Conservation (phyloP, 2,113 vertebrate species). For the Lepisosteus osseus region DNA sequence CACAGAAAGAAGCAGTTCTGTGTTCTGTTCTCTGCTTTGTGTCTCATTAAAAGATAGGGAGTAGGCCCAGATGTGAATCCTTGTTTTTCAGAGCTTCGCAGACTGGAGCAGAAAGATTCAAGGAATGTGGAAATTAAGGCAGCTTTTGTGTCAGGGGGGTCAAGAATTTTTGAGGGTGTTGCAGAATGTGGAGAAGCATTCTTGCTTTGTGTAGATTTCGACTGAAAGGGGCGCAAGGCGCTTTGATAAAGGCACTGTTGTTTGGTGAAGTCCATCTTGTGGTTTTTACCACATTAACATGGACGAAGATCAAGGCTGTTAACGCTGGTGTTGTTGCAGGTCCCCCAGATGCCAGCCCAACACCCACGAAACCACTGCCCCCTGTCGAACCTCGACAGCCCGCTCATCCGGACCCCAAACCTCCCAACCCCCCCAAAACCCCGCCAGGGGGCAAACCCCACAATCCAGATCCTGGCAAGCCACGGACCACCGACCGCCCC, state of each 20-base stretch:
- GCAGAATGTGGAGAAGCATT: no score
- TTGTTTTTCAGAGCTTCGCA: not conserved
- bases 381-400: constrained; percentile 74
- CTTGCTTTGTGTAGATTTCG: no score
- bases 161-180: no score
- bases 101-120: not conserved
- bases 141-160: no score
- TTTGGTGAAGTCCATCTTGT: no score
- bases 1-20: not conserved
- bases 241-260: no score
- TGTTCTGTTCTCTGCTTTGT: not conserved
- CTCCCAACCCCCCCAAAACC: constrained; percentile 40
- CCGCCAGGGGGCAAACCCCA: constrained; percentile 57
- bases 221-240: no score
- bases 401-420: constrained; percentile 68
- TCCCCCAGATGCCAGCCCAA: constrained; percentile 60
- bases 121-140: no score
- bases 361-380: constrained; percentile 77
- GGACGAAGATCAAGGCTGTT: no score
- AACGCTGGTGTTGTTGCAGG: constrained; percentile 44
- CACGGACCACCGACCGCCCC: constrained; percentile 72
- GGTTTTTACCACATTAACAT: no score
- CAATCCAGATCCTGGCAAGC: constrained; percentile 69
- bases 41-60: not conserved
- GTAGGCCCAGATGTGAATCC: not conserved